A percentile compares a stretch with the other conserved stretches of the same genome.
These are phyloP conservation scores for Notothenia coriiceps DNA, from an alignment of 2,113 vertebrate genomes.

Conservation along the genomic window DNA sequence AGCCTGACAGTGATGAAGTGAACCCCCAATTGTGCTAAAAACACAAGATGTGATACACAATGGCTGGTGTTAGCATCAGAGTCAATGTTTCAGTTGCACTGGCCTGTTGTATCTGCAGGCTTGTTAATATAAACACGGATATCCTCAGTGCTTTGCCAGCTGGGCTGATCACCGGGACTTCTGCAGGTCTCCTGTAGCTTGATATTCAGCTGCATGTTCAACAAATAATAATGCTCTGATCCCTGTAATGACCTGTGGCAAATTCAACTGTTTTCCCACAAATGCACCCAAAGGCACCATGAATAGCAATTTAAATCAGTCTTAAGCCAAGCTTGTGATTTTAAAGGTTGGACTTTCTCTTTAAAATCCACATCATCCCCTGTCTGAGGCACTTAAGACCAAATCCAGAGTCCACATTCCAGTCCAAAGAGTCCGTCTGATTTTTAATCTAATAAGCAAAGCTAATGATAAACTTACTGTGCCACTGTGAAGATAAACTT, in stretches of 20 bases:
- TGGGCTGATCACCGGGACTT: slow-evolving; percentile 35
- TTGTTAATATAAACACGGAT: slow-evolving; percentile 58
- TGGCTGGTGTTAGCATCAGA: slow-evolving; percentile 19
- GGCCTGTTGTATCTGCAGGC: slow-evolving; percentile 48
- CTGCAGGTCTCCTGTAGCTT: slow-evolving; percentile 18
- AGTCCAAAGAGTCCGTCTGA: slow-evolving; percentile 28
- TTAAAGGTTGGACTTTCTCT: slow-evolving; percentile 15
- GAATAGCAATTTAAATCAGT: slow-evolving; percentile 8
- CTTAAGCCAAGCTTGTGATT: background rate
- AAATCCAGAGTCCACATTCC: slow-evolving; percentile 35
- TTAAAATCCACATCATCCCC: slow-evolving; percentile 45
- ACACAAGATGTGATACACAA: slow-evolving; percentile 46
- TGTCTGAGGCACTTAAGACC: slow-evolving; percentile 33
- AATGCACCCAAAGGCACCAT: slow-evolving; percentile 7
- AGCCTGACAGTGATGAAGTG: slow-evolving; percentile 63
- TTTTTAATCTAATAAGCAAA: slow-evolving; percentile 55
- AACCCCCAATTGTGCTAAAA: slow-evolving; percentile 55
- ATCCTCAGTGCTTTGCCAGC: slow-evolving; percentile 44
- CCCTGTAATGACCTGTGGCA: slow-evolving; percentile 16
- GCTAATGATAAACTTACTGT: slow-evolving; percentile 47
- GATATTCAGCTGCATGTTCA: slow-evolving; percentile 21
- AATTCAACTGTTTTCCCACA: slow-evolving; percentile 27
- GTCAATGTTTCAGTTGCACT: slow-evolving; percentile 21
- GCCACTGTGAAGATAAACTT: slow-evolving; percentile 37
- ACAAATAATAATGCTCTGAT: slow-evolving; percentile 14